Evolutionary conservation across 2,797 vertebrate species (phyloP).

Genomic region (Lepilemur septentrionalis): DNA sequence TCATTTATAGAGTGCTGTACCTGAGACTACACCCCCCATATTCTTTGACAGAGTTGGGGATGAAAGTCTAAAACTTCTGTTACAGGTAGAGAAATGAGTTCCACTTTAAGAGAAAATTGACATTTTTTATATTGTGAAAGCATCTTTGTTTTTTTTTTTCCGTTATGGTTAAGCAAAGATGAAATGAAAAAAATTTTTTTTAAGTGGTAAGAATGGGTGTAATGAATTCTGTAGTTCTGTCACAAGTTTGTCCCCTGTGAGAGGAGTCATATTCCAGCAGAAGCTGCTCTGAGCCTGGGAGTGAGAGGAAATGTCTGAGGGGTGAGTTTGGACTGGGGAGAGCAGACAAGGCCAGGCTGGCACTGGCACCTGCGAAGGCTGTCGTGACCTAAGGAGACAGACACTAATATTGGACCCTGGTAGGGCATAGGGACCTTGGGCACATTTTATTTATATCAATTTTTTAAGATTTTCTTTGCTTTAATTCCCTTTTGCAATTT

Average conservation of each 20-base stretch:
- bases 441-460: background rate
- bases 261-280: background rate
- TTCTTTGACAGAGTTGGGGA: background rate
- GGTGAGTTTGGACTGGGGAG: background rate
- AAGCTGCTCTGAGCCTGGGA: background rate
- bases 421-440: background rate
- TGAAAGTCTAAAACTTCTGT: background rate
- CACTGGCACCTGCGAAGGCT: background rate
- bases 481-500: background rate
- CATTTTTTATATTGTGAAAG: background rate
- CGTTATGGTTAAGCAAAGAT: background rate
- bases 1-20: background rate
- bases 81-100: background rate
- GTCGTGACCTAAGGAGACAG: background rate
- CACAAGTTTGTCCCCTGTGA: background rate
- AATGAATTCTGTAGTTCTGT: background rate
- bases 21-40: background rate
- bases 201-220: background rate
- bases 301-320: background rate
- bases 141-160: background rate
- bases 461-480: background rate
- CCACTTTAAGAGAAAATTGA: conserved; percentile 17
- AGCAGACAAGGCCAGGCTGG: background rate
- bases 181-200: background rate
- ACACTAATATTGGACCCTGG: background rate